Evolutionary conservation across 2,888 invertebrate genomes (phyloP), one percentile per base, ranked within the genome.

Genomic region (Rhabditoides inermis): DNA sequence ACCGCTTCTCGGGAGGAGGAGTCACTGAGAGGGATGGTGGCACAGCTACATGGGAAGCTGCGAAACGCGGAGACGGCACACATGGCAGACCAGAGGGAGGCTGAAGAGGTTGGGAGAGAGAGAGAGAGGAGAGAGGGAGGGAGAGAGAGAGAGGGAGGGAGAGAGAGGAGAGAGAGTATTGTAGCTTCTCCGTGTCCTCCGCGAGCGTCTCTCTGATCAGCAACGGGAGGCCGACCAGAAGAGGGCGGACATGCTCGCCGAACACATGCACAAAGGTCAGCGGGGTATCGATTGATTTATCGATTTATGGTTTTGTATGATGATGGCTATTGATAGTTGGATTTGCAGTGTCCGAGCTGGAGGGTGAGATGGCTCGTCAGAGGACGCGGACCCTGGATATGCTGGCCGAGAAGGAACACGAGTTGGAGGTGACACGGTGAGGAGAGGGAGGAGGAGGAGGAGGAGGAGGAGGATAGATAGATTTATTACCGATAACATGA

Each of bases 311-410:
- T 10, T 35, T 41, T 37, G 51, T n/a, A n/a, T n/a, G n/a, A n/a
- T n/a, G n/a, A n/a, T n/a, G n/a, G n/a, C n/a, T n/a, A n/a, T 30
- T 36, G 18, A 47, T 18, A 40, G n/a, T n/a, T 22, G 18, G 3
- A 10, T 35, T 53, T 61, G 25, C 36, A 68, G 66, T 70, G 2
- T 53, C 57, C 20, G 67, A 72, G 53, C 51, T 70, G 49, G 70
- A 71, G 39, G 52, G 51, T 7, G 84, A 84, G 68, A 78, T 79
- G 3, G 82, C 83, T 42, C 85, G 85, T n/a, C 89, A 89, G 73
- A 80, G 90, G 0, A 86, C 86, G 49, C 81, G 89, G 36, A 88
- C 88, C 32, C 80, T 88, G n/a, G 64, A 68, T 39, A 56, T 69
- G 27, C 44, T 72, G 39, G 67, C 63, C 2, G 68, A 69, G 44